Evolutionary conservation across 2,113 vertebrate species (phyloP).

Genomic region (Oceanodroma tethys): DNA sequence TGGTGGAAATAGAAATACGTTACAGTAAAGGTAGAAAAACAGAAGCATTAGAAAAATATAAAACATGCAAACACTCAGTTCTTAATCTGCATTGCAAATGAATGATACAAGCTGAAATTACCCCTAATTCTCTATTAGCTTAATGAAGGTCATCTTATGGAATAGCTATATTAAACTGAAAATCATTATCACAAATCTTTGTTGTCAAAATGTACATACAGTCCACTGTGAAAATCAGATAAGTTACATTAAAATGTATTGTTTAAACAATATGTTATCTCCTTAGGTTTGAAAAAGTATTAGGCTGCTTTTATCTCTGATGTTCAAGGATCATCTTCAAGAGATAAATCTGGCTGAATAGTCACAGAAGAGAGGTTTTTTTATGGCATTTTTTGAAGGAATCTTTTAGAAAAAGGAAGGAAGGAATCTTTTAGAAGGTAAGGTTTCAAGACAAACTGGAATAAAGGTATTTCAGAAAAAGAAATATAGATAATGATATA

Average conservation of each 20-base stretch:
- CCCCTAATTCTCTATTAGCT: background rate
- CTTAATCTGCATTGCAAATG: background rate
- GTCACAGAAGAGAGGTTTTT: background rate
- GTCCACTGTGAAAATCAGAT: background rate
- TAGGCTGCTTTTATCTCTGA: background rate
- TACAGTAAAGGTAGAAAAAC: background rate
- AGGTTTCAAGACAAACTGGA: background rate
- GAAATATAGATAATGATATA: background rate
- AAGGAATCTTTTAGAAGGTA: background rate
- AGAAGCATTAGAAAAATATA: background rate
- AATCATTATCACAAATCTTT: background rate
- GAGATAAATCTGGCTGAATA: background rate
- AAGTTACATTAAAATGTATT: background rate
- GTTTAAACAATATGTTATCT: background rate
- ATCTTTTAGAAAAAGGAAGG: background rate
- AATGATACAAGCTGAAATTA: background rate
- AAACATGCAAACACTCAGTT: background rate
- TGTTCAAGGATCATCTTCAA: background rate
- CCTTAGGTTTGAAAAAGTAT: background rate
- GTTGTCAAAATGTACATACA: background rate
- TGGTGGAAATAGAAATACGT: background rate
- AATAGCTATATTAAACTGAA: background rate
- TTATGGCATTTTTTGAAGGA: background rate
- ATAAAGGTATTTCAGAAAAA: background rate
- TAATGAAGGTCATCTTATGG: background rate